A percentile compares a stretch with the other conserved stretches of the same genome.
phyloP scores from a whole-genome alignment of 1,140 invertebrate species.

The Hylyphantes graminicola region DNA sequence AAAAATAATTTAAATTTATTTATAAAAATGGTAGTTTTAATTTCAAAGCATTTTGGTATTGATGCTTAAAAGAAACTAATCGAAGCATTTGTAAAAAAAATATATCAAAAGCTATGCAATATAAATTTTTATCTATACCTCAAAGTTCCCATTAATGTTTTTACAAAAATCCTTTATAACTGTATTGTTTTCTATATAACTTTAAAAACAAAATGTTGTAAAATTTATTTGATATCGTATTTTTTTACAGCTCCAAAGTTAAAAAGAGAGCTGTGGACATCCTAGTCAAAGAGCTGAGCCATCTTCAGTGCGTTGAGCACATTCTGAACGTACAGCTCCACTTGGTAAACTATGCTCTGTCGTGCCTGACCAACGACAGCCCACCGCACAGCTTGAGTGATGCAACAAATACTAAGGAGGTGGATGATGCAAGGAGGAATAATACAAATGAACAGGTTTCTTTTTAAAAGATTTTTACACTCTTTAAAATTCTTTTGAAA shows the following conservation, averaged over 20 bases:
- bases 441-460: conserved; percentile 32
- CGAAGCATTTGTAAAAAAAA: no score
- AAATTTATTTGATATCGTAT: background rate
- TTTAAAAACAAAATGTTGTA: background rate
- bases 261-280: conserved; percentile 66
- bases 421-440: conserved; percentile 21
- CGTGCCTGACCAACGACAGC: conserved; percentile 85
- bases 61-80: no score
- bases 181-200: no score
- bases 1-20: no score
- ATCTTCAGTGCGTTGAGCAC: conserved; percentile 81
- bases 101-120: no score
- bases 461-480: background rate
- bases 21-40: no score
- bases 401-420: conserved; percentile 4
- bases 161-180: no score
- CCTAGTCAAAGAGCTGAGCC: conserved; percentile 72
- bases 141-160: no score
- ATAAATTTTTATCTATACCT: no score
- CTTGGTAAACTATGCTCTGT: conserved; percentile 82
- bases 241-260: conserved; percentile 64
- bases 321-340: conserved; percentile 83
- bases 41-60: no score
- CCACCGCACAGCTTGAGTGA: conserved; percentile 81
- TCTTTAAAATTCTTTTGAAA: no score